These are phyloP conservation scores for Enteromius radiatus DNA, from an alignment of 2,797 vertebrate genomes.

Conservation along the genomic window DNA sequence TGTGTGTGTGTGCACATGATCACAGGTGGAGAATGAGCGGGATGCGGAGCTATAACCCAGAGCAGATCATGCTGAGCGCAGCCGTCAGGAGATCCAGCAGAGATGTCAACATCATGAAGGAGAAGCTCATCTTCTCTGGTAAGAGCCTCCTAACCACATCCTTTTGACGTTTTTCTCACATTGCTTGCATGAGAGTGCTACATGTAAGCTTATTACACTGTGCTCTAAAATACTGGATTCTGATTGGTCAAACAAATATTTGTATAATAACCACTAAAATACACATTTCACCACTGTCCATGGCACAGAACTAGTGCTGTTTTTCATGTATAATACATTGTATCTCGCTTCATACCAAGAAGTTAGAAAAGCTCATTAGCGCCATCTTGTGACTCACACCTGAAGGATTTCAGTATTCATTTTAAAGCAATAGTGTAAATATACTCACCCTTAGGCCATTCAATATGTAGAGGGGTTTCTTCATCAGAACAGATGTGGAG, in stretches of 20 bases:
- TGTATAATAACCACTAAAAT: not conserved
- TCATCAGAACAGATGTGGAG: not conserved
- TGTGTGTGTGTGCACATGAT: slow-evolving; percentile 39
- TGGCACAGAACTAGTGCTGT: not conserved
- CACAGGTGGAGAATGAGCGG: slow-evolving; percentile 92
- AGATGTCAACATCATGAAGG: slow-evolving; percentile 98
- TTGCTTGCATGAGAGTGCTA: slow-evolving; percentile 6
- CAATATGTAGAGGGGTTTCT: not conserved
- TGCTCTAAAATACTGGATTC: not conserved
- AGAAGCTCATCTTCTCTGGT: slow-evolving; percentile 99
- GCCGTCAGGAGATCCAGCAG: slow-evolving; percentile 88
- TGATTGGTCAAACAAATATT: not conserved
- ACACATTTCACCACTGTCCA: not conserved
- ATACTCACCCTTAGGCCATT: not conserved
- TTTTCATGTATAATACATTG: not conserved
- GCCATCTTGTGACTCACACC: not conserved
- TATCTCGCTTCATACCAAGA: not conserved
- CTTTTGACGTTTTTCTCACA: not conserved
- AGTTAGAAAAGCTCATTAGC: not conserved
- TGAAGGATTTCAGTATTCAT: not conserved
- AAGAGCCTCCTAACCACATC: slow-evolving; percentile 45
- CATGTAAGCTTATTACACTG: slow-evolving; percentile 4
- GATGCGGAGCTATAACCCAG: slow-evolving; percentile 94
- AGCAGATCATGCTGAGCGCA: slow-evolving; percentile 98
- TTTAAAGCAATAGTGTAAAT: not conserved